A percentile compares a stretch with the other conserved stretches of the same genome.
Conservation (phyloP, 1,140 invertebrate genomes). For the Drosophila willistoni region DNA sequence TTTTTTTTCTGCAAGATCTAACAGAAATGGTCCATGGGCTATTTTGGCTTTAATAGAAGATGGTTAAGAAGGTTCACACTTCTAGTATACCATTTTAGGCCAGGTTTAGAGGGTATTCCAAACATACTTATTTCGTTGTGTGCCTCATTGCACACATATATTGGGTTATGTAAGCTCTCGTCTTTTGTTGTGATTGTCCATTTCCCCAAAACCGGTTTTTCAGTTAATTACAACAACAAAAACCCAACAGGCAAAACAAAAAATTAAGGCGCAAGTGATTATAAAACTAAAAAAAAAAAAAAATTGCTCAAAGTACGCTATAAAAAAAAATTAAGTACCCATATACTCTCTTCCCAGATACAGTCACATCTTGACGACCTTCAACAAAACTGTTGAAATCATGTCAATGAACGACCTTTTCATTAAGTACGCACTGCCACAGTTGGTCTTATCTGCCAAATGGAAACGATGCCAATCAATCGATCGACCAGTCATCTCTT, state of each 20-base stretch:
- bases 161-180: constrained; percentile 47
- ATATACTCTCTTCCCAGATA: neutral
- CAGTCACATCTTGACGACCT: constrained; percentile 2
- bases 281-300: constrained; percentile 15
- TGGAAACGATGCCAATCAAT: neutral
- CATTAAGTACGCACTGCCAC: neutral
- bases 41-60: too few relatives aligned
- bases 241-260: neutral
- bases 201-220: constrained; percentile 44
- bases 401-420: constrained; percentile 21
- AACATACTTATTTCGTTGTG: constrained; percentile 22
- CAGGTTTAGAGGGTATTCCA: neutral
- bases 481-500: neutral
- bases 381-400: constrained; percentile 11
- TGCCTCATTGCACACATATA: constrained; percentile 39
- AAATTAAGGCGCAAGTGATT: constrained; percentile 19
- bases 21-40: too few relatives aligned
- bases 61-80: too few relatives aligned
- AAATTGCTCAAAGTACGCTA: constrained; percentile 1
- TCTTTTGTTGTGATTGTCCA: constrained; percentile 39
- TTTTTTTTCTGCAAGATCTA: too few relatives aligned
- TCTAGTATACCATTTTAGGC: too few relatives aligned
- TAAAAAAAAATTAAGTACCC: neutral
- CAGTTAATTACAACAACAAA: constrained; percentile 37
- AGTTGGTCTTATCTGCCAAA: neutral